Evolutionary conservation across 2,888 invertebrate genomes (phyloP), one percentile per base, ranked within the genome.

Genomic region (Cheilosia soror): DNA sequence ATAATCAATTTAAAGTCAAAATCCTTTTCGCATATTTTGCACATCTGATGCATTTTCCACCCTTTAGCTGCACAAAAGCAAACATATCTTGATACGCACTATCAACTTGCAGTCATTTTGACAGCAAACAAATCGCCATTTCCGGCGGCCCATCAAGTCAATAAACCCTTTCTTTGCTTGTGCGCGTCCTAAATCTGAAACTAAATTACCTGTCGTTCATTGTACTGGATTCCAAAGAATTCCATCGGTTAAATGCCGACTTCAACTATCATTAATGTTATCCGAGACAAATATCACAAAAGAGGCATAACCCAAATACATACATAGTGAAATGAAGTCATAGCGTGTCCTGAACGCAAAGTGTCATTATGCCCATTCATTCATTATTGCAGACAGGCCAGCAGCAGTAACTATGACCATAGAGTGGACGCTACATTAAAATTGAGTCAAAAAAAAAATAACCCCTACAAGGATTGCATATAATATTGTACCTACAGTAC

Each of bases 241-340:
- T 63, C 75, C 55, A 80, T 63, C 29, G 62, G 20, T 62, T 55
- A 75, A 62, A 47, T 75, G 37, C 11, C 27, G 37, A 33, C 71
- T 47, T 62, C 25, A 71, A 13, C 55, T 53, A 71, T 78, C 62
- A 80, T 80, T 75, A 49, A 40, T 20, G 15, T 53, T 66, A 73
- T 73, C 60, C 51, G 29, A n/a, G 44, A 53, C 11, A 65, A 65
- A 65, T 40, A 66, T 66, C 79, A 33, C 66, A 66, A 66, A 20
- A 4, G 68, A 68, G 31, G 53, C 62, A 80, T 65, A 80, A 68
- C 62, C 37, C 40, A 55, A 80, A 75, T 66, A 79, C 20, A 66
- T 68, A 68, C 20, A 66, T 68, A 68, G 55, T 68, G 40, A 49
- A 75, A 68, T 68, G 42, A 57, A 55, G 80, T 62, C 75, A 80